Evolutionary conservation across 2,113 vertebrate genomes (phyloP), one percentile per base, ranked within the genome.

Genomic region (Microtus richardsoni): DNA sequence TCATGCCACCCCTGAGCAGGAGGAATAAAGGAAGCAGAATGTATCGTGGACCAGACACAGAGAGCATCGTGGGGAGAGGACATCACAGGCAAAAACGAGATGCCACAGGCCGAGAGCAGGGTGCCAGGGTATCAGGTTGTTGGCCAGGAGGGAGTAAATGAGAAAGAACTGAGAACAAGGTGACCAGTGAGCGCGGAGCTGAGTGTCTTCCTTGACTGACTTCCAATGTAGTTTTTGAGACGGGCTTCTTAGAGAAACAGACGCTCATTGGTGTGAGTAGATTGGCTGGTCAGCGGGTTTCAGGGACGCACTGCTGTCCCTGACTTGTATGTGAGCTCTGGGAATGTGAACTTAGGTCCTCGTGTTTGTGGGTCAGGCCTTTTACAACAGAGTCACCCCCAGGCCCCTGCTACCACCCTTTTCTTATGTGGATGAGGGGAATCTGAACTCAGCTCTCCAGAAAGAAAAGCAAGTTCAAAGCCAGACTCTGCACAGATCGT

Each of bases 61-160:
- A 62, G 33, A 44, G 79, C 70, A 80, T 54, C 74, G 5, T 60
- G 54, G 28, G 39, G 36, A 74, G 64, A 54, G 17, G 21, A 70
- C 58, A 80, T 62, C 47, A 3, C n/a, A 36, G 62, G 54, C 17
- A 44, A 49, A 73, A 49, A 39, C 7, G 4, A 62, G 13, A 60
- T 19, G 22, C 16, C 0, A 0, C 2, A 39, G 79, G 47, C 21
- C 16, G 17, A 60, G 78, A 41, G 68, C 52, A 71, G 33, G 91
- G n/a, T 0, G 26, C 21, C 17, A 52, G 49, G 3, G 0, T 5
- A 21, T 36, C 10, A 7, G 78, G 60, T 1, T 33, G 60, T 12
- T 24, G 60, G n/a, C n/a, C 24, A 71, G 64, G 64, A 77, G 84
- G 79, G 47, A 85, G n/a, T 14, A 4, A 78, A 10, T 24, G 54